A percentile compares a stretch with the other conserved stretches of the same genome.
phyloP scores from a whole-genome alignment of 2,797 vertebrate genomes.

The Rhyacichthys aspro region DNA sequence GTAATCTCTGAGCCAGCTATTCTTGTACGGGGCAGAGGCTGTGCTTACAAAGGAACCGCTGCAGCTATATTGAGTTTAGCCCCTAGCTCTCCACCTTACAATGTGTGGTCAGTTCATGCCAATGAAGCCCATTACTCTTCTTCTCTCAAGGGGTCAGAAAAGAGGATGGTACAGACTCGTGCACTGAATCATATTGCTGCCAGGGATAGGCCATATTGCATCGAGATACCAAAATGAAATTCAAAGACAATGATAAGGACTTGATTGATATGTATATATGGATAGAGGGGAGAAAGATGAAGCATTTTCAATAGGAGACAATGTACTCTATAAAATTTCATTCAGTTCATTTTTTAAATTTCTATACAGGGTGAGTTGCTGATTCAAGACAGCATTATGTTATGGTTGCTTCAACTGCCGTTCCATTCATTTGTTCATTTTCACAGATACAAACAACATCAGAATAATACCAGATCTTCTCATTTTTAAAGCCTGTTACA shows the following conservation, averaged over 20 bases:
- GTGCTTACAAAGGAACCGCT: conserved; percentile 62
- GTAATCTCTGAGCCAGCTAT: conserved; percentile 37
- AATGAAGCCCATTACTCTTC: conserved; percentile 65
- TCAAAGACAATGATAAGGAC: background rate
- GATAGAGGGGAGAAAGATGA: too few species aligned
- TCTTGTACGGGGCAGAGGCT: conserved; percentile 42
- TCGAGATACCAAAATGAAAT: conserved; percentile 2
- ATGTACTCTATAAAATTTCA: too few species aligned
- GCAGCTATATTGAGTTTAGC: conserved; percentile 66
- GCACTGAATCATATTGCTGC: conserved; percentile 23
- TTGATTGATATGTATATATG: background rate
- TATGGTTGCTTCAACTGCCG: too few species aligned
- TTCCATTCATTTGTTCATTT: too few species aligned
- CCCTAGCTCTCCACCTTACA: conserved; percentile 63
- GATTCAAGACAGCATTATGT: too few species aligned
- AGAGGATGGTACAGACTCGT: conserved; percentile 40
- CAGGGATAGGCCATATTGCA: background rate
- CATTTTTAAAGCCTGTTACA: too few species aligned
- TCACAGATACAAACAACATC: too few species aligned
- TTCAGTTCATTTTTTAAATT: too few species aligned
- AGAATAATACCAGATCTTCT: too few species aligned
- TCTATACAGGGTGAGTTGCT: too few species aligned
- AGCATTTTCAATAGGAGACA: too few species aligned
- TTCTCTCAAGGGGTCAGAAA: conserved; percentile 43
- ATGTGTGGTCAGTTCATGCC: conserved; percentile 69